These are phyloP conservation scores for Acrobasis consociella DNA, from an alignment of 2,888 invertebrate species.

Conservation along the genomic window DNA sequence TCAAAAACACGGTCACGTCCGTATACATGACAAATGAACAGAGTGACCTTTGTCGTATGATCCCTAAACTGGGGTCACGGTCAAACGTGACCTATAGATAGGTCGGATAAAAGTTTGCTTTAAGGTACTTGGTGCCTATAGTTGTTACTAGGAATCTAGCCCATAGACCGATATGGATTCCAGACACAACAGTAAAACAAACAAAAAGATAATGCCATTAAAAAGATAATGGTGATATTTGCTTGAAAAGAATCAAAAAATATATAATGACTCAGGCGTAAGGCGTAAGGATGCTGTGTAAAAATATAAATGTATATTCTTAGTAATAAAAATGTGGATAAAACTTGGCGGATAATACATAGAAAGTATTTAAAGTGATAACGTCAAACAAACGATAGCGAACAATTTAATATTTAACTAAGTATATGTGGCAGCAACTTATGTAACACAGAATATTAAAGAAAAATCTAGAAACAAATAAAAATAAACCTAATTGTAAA, in stretches of 20 bases:
- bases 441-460: neutral
- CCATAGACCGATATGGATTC: too few species aligned
- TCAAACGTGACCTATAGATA: neutral
- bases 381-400: slow-evolving; percentile 13
- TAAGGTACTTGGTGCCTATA: too few species aligned
- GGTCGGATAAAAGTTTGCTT: neutral
- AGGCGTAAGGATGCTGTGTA: too few species aligned
- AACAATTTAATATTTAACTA: slow-evolving; percentile 3
- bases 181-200: too few species aligned
- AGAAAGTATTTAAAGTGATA: neutral
- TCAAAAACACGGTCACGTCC: neutral
- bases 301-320: too few species aligned
- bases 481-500: neutral
- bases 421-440: neutral
- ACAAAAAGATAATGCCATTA: too few species aligned
- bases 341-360: neutral
- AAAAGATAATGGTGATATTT: too few species aligned
- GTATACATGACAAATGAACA: neutral
- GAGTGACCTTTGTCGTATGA: slow-evolving; percentile 11
- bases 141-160: too few species aligned
- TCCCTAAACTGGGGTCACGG: slow-evolving; percentile 2
- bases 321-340: neutral
- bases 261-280: too few species aligned
- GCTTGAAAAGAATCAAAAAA: too few species aligned
- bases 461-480: neutral